Evolutionary conservation across 2,797 vertebrate species (phyloP).

Genomic region (Falco cherrug): DNA sequence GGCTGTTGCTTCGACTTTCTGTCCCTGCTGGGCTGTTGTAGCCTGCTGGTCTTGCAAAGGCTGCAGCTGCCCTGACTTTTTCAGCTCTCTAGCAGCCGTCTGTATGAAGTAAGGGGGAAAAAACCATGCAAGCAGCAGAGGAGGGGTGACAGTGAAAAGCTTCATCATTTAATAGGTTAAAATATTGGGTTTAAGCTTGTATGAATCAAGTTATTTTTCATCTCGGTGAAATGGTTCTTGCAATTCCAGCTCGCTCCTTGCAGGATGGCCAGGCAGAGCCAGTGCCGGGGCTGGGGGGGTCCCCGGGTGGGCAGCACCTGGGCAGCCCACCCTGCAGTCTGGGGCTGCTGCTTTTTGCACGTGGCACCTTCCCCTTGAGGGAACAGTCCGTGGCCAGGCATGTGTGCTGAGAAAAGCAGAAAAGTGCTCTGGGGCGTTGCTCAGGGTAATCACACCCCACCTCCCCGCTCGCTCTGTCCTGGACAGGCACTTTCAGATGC

Average conservation of each 20-base stretch:
- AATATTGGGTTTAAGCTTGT: neutral
- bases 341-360: neutral
- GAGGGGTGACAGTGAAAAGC: neutral
- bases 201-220: neutral
- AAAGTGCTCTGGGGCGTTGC: rapidly evolving
- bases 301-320: neutral
- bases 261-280: neutral
- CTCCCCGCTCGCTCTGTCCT: neutral
- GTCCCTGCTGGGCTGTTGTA: neutral
- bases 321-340: neutral
- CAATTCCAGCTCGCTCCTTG: neutral
- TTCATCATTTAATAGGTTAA: neutral
- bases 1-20: neutral
- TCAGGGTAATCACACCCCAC: neutral
- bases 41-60: rapidly evolving
- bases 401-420: neutral
- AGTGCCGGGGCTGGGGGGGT: neutral
- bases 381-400: neutral
- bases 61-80: neutral
- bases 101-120: neutral
- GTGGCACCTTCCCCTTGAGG: neutral
- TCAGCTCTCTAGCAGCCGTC: rapidly evolving
- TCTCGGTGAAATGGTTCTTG: neutral
- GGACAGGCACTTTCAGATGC: neutral
- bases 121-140: neutral